These are phyloP conservation scores for Syngnathus floridae DNA, from an alignment of 2,113 vertebrate genomes.

Conservation along the genomic window DNA sequence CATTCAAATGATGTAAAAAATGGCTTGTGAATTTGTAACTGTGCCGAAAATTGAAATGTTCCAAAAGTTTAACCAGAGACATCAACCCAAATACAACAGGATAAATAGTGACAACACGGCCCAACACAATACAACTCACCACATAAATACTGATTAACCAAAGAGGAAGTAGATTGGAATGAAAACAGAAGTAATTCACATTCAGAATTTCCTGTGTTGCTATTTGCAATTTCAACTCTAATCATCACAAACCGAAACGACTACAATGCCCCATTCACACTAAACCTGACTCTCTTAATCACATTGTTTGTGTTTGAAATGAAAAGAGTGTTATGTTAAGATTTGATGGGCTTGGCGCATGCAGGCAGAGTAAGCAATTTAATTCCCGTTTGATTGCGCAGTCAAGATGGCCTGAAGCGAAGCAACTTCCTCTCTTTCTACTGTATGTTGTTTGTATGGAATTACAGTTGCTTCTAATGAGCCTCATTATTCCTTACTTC, in stretches of 20 bases:
- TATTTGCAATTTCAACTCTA: not conserved
- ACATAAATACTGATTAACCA: not conserved
- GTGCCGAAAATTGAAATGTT: not conserved
- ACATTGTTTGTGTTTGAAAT: slow-evolving; percentile 5
- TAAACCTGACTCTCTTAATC: not conserved
- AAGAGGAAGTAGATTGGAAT: not conserved
- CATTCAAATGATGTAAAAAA: no score
- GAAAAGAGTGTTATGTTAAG: slow-evolving; percentile 10
- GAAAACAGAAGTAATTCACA: not conserved
- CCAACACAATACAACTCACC: no score
- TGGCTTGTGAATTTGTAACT: not conserved
- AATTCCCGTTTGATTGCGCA: slow-evolving; percentile 19
- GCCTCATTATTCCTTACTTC: slow-evolving; percentile 45
- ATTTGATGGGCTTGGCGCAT: slow-evolving; percentile 10
- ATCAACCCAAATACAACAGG: not conserved
- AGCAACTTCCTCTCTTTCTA: slow-evolving; percentile 3
- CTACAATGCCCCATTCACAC: no score
- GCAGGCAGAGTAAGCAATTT: slow-evolving; percentile 8
- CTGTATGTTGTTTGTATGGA: slow-evolving; percentile 13
- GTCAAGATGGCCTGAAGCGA: slow-evolving; percentile 24
- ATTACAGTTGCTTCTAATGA: slow-evolving; percentile 42
- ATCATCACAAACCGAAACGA: not conserved
- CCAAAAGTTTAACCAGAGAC: not conserved
- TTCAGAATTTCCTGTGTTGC: not conserved
- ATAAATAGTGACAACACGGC: not conserved